Conservation (phyloP, 1,140 invertebrate genomes). For the Atopsyche davidsoni region DNA sequence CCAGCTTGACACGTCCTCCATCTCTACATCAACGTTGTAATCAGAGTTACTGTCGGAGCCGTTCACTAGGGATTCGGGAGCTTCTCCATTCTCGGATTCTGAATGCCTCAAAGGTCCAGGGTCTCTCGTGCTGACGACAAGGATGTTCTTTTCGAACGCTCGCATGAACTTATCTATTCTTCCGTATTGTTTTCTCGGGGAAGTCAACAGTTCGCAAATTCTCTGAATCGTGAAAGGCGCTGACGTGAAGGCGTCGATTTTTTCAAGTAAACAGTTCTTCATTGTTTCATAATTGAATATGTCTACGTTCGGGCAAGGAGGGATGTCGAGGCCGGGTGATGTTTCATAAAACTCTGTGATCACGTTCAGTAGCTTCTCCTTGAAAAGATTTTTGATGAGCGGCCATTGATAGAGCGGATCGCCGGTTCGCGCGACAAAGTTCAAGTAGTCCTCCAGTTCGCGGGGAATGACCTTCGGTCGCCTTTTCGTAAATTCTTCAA, state of each 20-base stretch:
- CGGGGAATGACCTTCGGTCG: slow-evolving; percentile 76
- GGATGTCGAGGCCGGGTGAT: slow-evolving; percentile 65
- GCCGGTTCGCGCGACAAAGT: slow-evolving; percentile 87
- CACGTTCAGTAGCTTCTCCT: slow-evolving; percentile 78
- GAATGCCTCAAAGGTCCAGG: slow-evolving; percentile 57
- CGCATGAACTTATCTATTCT: slow-evolving; percentile 94
- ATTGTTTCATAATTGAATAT: slow-evolving; percentile 86
- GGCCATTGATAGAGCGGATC: slow-evolving; percentile 92
- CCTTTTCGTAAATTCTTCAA: slow-evolving; percentile 81
- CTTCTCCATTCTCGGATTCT: slow-evolving; percentile 63
- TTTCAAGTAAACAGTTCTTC: slow-evolving; percentile 77
- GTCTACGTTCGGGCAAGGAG: slow-evolving; percentile 83
- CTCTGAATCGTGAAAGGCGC: slow-evolving; percentile 96
- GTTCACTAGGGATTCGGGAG: slow-evolving; percentile 52
- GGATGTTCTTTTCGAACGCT: slow-evolving; percentile 88
- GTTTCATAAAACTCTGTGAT: slow-evolving; percentile 82
- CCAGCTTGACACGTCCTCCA: slow-evolving; percentile 57
- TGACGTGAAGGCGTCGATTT: slow-evolving; percentile 75
- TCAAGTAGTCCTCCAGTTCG: slow-evolving; percentile 84
- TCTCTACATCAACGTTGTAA: slow-evolving; percentile 62
- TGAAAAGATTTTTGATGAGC: slow-evolving; percentile 78
- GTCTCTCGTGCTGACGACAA: slow-evolving; percentile 93
- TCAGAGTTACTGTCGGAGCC: slow-evolving; percentile 54
- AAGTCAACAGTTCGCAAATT: slow-evolving; percentile 86
- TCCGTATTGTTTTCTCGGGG: slow-evolving; percentile 90